These are phyloP conservation scores for Myopa tessellatipennis DNA, from an alignment of 2,888 invertebrate species.

Conservation along the genomic window DNA sequence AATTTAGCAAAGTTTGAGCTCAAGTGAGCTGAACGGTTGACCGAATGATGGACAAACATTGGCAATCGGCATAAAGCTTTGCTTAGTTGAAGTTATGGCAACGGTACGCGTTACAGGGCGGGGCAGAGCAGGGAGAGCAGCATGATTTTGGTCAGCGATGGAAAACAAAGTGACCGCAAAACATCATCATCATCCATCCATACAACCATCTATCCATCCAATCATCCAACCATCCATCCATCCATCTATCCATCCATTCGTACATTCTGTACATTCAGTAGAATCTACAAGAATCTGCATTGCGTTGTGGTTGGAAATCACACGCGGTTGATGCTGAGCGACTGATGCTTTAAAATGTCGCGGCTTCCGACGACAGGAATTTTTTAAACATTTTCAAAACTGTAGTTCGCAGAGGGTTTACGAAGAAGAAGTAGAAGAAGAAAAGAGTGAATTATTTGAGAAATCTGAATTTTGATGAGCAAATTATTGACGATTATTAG, in stretches of 20 bases:
- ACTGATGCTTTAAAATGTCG: background rate
- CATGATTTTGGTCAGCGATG: slow-evolving; percentile 8
- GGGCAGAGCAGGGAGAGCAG: background rate
- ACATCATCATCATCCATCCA: slow-evolving; percentile 23
- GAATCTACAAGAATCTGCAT: slow-evolving; percentile 2
- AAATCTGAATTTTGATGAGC: background rate
- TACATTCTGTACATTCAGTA: background rate
- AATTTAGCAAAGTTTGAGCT: slow-evolving; percentile 29
- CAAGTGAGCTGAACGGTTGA: slow-evolving; percentile 9
- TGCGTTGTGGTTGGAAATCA: background rate
- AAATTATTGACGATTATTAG: no score
- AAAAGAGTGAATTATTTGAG: background rate
- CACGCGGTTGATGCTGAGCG: background rate
- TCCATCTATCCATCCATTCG: background rate
- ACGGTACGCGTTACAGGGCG: background rate
- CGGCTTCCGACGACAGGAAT: background rate
- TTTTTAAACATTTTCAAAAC: background rate
- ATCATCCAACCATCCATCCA: background rate
- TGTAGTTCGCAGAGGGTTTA: background rate
- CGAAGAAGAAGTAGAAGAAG: background rate
- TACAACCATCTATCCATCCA: background rate
- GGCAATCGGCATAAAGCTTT: slow-evolving; percentile 17
- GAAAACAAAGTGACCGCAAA: slow-evolving; percentile 29
- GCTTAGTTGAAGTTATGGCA: background rate
- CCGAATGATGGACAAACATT: slow-evolving; percentile 21